phyloP scores from a whole-genome alignment of 2,888 invertebrate genomes.

The Ephialtes manifestator region DNA sequence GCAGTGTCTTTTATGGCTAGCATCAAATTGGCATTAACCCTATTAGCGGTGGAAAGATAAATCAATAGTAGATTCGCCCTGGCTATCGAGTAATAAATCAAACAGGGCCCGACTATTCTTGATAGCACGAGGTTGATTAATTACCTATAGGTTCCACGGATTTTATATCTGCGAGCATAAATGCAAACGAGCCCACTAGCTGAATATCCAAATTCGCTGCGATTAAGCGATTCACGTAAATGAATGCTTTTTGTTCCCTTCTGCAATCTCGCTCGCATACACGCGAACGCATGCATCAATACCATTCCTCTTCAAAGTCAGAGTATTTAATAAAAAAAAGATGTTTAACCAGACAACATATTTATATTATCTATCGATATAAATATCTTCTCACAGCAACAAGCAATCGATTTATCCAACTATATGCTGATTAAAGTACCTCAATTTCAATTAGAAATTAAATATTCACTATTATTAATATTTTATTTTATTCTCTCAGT shows the following conservation, averaged over 20 bases:
- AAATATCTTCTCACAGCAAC: not conserved
- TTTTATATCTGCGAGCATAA: conserved; percentile 44
- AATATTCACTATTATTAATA: too few relatives aligned
- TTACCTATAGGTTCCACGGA: conserved; percentile 26
- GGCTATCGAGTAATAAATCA: conserved; percentile 64
- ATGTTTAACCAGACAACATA: not conserved
- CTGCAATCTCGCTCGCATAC: not conserved
- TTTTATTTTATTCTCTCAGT: too few relatives aligned
- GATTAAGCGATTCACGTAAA: not conserved
- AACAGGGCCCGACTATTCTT: conserved; percentile 51
- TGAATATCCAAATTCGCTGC: conserved; percentile 32
- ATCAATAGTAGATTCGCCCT: conserved; percentile 63
- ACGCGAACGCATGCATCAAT: not conserved
- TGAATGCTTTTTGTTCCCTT: not conserved
- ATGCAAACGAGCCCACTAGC: conserved; percentile 1
- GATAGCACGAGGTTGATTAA: conserved; percentile 61
- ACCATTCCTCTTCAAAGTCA: not conserved
- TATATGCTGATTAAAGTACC: too few relatives aligned
- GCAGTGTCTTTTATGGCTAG: conserved; percentile 25
- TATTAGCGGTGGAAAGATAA: conserved; percentile 66
- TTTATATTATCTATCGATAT: not conserved
- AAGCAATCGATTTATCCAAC: not conserved
- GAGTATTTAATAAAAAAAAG: not conserved
- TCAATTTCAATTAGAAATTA: too few relatives aligned
- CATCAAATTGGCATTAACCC: conserved; percentile 67